Base-by-base conservation (phyloP, 2,888 invertebrate species). In the Neocrepidodera transversa region DNA sequence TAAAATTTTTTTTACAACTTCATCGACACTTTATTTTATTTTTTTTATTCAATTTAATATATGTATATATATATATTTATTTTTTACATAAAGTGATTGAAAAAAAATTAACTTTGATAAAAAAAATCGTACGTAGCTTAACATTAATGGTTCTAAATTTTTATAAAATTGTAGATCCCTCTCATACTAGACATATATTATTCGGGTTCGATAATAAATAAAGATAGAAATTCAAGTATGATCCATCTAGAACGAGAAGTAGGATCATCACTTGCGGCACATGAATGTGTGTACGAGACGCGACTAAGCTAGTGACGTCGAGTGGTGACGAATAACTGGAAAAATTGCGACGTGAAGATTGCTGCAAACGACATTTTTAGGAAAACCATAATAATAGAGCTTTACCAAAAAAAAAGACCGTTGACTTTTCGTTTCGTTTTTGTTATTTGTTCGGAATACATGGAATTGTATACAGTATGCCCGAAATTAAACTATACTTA, bases 311-410 rank as follows among this genome's bases (percentile, higher is more conserved):
- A 26, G 36, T 36, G 36, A 35, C 18, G 11, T 49, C 32, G 20
- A 30, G 36, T 26, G 50, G 20, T 36, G 38, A 50, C 36, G 35
- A 50, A 50, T 35, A 50, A 36, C 40, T 18, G 28, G 28, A 40
- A 14, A 40, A 40, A 40, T 40, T n/a, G 40, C 17, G n/a, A 26
- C 14, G 50, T 35, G 20, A 50, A 38, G 50, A 36, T 20, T 50
- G 18, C 50, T 50, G 38, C 8, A 50, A 50, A 50, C 23, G 50
- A 38, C 50, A 32, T 30, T 32, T 48, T 48, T 20, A 48, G 30
- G 30, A 32, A 6, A 18, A 32, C 48, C 32, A 18, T 11, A 17
- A 18, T 32, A 13, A n/a, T n/a, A n/a, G n/a, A 10, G 17, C n/a
- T 48, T 48, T 8, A 48, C n/a, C 26, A 14, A 17, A 14, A 28